phyloP scores from a whole-genome alignment of 1,140 invertebrate species.

The Charaxes varanes region DNA sequence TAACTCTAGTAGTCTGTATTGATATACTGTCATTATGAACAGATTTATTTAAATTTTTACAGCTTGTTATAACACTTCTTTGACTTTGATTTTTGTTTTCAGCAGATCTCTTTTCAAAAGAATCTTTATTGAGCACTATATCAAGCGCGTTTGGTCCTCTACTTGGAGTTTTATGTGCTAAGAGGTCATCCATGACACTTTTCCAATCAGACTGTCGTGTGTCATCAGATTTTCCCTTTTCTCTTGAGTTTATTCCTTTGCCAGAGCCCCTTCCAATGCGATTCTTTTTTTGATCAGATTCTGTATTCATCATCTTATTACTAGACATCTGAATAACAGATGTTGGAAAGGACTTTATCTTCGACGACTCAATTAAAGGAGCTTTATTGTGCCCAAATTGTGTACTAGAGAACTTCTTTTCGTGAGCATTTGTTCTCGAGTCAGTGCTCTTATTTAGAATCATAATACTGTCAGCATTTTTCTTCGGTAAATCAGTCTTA shows the following conservation, averaged over 20 bases:
- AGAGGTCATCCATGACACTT: slow-evolving; percentile 49
- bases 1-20: background rate
- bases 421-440: background rate
- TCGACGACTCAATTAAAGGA: background rate
- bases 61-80: background rate
- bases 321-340: slow-evolving; percentile 3
- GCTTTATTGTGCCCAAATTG: slow-evolving; percentile 3
- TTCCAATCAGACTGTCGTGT: slow-evolving; percentile 38
- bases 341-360: background rate
- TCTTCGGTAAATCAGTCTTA: slow-evolving; percentile 6
- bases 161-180: slow-evolving; percentile 51
- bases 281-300: slow-evolving; percentile 12
- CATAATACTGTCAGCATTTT: background rate
- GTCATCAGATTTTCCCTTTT: slow-evolving; percentile 8
- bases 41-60: background rate
- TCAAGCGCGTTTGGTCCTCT: slow-evolving; percentile 48
- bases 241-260: slow-evolving; percentile 8
- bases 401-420: background rate
- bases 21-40: background rate
- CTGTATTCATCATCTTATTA: slow-evolving; percentile 3
- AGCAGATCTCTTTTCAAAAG: slow-evolving; percentile 20
- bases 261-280: slow-evolving; percentile 7
- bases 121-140: slow-evolving; percentile 43
- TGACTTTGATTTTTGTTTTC: slow-evolving; percentile 6
- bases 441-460: slow-evolving; percentile 1